phyloP scores from a whole-genome alignment of 2,888 invertebrate species.

The Parnassius orleans region DNA sequence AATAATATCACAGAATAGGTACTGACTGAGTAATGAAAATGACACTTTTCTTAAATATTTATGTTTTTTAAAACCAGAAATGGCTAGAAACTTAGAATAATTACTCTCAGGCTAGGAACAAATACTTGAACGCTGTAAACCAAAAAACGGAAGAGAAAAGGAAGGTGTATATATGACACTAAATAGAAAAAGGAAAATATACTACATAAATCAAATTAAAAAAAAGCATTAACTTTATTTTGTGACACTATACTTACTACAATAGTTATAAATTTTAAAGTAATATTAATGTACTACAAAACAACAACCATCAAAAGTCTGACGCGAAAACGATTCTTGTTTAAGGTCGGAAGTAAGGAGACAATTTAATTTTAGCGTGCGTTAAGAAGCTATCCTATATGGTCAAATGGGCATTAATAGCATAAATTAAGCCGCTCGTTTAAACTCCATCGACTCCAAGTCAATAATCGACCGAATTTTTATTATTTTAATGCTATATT shows the following conservation, averaged over 20 bases:
- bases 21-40: too few relatives aligned
- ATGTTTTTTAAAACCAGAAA: too few relatives aligned
- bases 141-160: too few relatives aligned
- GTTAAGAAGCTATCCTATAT: conserved; percentile 28
- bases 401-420: conserved; percentile 36
- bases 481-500: conserved; percentile 2
- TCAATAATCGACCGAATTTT: conserved; percentile 12
- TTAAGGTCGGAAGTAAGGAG: conserved; percentile 59
- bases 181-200: too few relatives aligned
- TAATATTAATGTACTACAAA: conserved; percentile 20
- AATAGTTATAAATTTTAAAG: background rate
- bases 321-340: conserved; percentile 42
- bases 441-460: background rate
- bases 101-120: too few relatives aligned
- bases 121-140: too few relatives aligned
- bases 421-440: conserved; percentile 17
- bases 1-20: background rate
- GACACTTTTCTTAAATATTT: too few relatives aligned
- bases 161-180: too few relatives aligned
- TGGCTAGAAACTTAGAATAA: too few relatives aligned
- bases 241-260: too few relatives aligned
- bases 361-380: conserved; percentile 33
- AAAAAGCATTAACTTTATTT: too few relatives aligned
- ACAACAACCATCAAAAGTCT: conserved; percentile 23
- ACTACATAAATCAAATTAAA: too few relatives aligned